phyloP scores from a whole-genome alignment of 35 echinoderm and acorn worm genomes.

The Ophiothrix spiculata region DNA sequence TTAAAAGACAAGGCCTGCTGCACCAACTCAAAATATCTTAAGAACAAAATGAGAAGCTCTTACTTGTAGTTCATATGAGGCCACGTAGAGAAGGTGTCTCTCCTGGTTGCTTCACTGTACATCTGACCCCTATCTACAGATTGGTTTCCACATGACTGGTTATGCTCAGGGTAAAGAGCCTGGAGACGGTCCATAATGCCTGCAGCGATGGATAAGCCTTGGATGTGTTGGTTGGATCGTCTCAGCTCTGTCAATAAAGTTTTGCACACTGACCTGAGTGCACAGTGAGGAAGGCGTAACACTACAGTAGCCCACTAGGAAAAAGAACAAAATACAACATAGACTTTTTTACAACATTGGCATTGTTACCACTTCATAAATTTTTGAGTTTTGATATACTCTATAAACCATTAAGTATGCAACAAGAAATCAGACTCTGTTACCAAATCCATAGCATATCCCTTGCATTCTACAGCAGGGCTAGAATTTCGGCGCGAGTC shows the following conservation, averaged over 20 bases:
- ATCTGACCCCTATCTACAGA: slow-evolving; percentile 82
- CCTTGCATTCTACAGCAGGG: too few relatives aligned
- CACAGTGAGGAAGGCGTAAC: slow-evolving; percentile 67
- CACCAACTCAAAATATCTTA: not conserved
- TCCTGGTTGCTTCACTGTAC: slow-evolving; percentile 90
- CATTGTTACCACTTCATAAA: too few relatives aligned
- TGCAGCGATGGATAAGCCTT: slow-evolving; percentile 74
- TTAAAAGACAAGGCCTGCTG: too few relatives aligned
- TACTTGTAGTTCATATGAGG: slow-evolving; percentile 99
- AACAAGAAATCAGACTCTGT: too few relatives aligned
- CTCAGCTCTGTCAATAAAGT: slow-evolving; percentile 61
- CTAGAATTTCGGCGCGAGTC: too few relatives aligned
- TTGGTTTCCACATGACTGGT: slow-evolving; percentile 46
- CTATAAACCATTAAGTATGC: too few relatives aligned
- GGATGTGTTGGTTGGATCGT: slow-evolving; percentile 62
- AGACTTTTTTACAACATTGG: too few relatives aligned
- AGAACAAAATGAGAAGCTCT: not conserved
- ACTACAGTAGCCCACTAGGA: slow-evolving; percentile 93
- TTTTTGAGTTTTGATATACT: too few relatives aligned
- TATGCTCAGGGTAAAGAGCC: slow-evolving; percentile 58
- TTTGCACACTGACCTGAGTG: slow-evolving; percentile 63
- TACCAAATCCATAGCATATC: too few relatives aligned
- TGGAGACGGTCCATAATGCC: slow-evolving; percentile 84
- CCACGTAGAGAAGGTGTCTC: slow-evolving; percentile 91
- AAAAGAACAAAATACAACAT: slow-evolving; percentile 75